Evolutionary conservation across 2,113 vertebrate species (phyloP).

Genomic region (Mixornis gularis): DNA sequence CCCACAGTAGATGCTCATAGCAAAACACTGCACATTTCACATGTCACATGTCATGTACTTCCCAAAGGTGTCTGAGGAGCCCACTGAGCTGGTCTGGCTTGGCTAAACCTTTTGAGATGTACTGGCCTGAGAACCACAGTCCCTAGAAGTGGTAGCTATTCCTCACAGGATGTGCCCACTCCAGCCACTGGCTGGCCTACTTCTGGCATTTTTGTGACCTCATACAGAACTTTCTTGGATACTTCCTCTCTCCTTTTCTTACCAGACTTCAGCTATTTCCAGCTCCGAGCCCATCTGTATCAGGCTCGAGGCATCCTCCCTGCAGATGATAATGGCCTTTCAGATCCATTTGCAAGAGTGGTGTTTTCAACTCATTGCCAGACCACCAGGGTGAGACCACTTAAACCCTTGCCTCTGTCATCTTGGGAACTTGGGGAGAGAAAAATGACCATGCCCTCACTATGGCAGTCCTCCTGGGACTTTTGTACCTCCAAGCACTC

Average conservation of each 20-base stretch:
- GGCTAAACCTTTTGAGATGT: background rate
- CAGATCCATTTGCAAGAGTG: conserved; percentile 85
- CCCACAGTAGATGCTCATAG: background rate
- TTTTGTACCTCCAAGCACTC: background rate
- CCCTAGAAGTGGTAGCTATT: background rate
- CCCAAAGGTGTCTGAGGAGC: background rate
- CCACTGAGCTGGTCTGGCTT: background rate
- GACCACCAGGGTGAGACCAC: conserved; percentile 75
- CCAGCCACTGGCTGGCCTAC: background rate
- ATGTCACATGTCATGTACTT: background rate
- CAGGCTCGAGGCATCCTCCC: conserved; percentile 87
- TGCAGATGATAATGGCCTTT: conserved; percentile 88
- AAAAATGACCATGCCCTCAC: background rate
- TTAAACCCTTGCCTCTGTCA: background rate
- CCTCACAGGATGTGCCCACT: background rate
- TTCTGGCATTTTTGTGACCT: background rate
- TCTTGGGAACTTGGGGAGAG: background rate
- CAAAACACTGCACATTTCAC: background rate
- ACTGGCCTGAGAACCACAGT: background rate
- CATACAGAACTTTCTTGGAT: background rate
- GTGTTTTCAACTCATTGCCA: conserved; percentile 90
- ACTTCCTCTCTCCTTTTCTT: background rate
- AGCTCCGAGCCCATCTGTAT: conserved; percentile 89
- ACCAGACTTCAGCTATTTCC: conserved; percentile 85
- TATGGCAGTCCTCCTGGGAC: background rate